A percentile compares a stretch with the other conserved stretches of the same genome.
phyloP scores from a whole-genome alignment of 2,888 invertebrate species.

The Gortyna flavago region DNA sequence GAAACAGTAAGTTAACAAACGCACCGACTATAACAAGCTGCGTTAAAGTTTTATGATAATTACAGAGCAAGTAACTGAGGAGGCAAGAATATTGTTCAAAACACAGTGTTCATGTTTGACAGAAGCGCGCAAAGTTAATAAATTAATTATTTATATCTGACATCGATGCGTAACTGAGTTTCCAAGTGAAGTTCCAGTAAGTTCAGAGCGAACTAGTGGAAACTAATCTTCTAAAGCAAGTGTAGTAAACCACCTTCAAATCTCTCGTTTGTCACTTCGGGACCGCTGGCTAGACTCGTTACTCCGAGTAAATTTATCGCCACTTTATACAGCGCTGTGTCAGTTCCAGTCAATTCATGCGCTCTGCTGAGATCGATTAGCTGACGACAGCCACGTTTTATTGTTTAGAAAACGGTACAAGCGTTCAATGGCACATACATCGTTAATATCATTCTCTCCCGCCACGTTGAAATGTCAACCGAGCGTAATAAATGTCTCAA shows the following conservation, averaged over 20 bases:
- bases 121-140: conserved; percentile 21
- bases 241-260: conserved; percentile 70
- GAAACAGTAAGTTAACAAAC: conserved; percentile 27
- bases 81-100: conserved; percentile 23
- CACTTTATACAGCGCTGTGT: conserved; percentile 70
- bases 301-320: conserved; percentile 73
- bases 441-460: conserved; percentile 72
- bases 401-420: conserved; percentile 72
- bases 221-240: conserved; percentile 67
- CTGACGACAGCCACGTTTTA: conserved; percentile 69
- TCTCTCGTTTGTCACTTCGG: conserved; percentile 74
- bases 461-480: conserved; percentile 73
- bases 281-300: conserved; percentile 68
- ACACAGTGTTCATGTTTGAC: conserved; percentile 21
- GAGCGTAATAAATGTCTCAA: conserved; percentile 77
- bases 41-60: conserved; percentile 50
- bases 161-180: conserved; percentile 56
- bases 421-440: conserved; percentile 66
- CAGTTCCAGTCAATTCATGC: conserved; percentile 68
- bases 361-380: conserved; percentile 70
- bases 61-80: conserved; percentile 21
- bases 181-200: conserved; percentile 54
- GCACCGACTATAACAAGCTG: conserved; percentile 32
- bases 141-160: conserved; percentile 45
- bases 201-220: conserved; percentile 52